phyloP scores from a whole-genome alignment of 2,797 vertebrate species.

The Tiaroga cobitis region DNA sequence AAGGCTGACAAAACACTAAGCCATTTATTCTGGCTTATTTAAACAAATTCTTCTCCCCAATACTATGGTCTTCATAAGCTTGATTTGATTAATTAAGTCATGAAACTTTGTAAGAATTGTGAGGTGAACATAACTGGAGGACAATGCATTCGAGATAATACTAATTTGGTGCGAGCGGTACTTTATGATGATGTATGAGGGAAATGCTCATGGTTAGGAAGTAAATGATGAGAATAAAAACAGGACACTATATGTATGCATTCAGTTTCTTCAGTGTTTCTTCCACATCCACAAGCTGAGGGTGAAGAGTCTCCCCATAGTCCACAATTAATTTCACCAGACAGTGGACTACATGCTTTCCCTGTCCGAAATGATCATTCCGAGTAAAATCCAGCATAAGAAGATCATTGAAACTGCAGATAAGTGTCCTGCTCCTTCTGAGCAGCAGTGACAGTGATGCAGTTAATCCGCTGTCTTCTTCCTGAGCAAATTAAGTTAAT shows the following conservation, averaged over 20 bases:
- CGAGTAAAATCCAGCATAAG: constrained; percentile 36
- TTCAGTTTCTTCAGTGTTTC: constrained; percentile 47
- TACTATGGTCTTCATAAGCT: neutral
- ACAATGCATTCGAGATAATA: constrained; percentile 51
- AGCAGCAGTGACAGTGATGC: constrained; percentile 19
- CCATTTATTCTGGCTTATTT: constrained; percentile 12
- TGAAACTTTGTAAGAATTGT: neutral
- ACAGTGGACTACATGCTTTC: constrained; percentile 21
- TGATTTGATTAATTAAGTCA: constrained; percentile 3
- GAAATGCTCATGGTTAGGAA: constrained; percentile 30
- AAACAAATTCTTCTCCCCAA: neutral
- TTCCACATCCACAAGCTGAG: constrained; percentile 14
- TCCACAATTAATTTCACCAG: constrained; percentile 53
- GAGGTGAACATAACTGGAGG: neutral
- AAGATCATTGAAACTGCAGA: constrained; percentile 36
- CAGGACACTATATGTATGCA: constrained; percentile 28
- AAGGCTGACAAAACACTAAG: constrained; percentile 3
- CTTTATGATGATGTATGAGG: constrained; percentile 63
- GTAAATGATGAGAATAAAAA: constrained; percentile 57
- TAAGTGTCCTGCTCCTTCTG: constrained; percentile 20
- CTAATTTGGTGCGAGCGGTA: constrained; percentile 34
- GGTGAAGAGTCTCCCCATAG: constrained; percentile 32
- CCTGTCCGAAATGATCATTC: constrained; percentile 15
- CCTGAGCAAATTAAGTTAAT: constrained; percentile 42
- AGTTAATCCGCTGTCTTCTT: constrained; percentile 41